These are phyloP conservation scores for Cydia strobilella DNA, from an alignment of 1,140 invertebrate genomes.

Conservation along the genomic window DNA sequence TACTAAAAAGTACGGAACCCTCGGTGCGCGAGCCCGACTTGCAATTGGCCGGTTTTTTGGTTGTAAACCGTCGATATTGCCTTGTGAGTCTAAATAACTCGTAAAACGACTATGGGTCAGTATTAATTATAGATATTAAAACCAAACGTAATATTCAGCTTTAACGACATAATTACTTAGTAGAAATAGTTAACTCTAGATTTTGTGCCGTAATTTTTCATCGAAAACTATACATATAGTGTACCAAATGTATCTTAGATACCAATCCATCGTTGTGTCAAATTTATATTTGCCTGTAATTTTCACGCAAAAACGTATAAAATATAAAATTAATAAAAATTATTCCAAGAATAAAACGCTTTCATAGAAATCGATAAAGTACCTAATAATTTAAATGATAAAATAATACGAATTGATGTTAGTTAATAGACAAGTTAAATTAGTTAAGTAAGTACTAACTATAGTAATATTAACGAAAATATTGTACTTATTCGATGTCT, in stretches of 20 bases:
- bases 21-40: too few relatives aligned
- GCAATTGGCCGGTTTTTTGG: too few relatives aligned
- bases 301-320: too few relatives aligned
- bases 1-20: too few relatives aligned
- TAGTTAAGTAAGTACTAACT: background rate
- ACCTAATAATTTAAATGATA: background rate
- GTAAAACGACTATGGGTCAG: background rate
- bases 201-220: background rate
- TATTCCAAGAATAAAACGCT: background rate
- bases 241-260: background rate
- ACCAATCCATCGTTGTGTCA: background rate
- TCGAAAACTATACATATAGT: background rate
- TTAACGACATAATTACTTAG: background rate
- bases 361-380: background rate
- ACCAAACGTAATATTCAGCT: conserved; percentile 7
- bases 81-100: background rate
- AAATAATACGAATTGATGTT: background rate
- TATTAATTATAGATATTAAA: background rate
- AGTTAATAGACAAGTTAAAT: background rate
- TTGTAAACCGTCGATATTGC: background rate
- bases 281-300: background rate
- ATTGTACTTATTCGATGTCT: background rate
- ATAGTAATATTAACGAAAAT: background rate
- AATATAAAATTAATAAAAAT: background rate
- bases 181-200: background rate